phyloP scores from a whole-genome alignment of 1,140 invertebrate genomes.

The Drosophila subpulchrella region DNA sequence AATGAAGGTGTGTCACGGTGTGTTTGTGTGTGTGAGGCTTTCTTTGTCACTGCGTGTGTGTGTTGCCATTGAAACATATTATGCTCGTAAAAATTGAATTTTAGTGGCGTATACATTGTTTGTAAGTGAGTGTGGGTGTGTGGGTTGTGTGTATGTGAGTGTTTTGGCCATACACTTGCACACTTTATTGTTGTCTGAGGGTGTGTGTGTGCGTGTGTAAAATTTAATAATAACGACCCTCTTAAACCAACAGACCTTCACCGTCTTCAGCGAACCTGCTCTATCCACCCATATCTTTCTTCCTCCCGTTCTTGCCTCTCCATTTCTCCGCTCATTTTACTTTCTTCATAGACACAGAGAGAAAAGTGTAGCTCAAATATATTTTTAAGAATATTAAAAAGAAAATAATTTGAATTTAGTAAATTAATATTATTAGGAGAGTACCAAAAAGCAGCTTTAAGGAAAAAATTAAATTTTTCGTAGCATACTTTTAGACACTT shows the following conservation, averaged over 20 bases:
- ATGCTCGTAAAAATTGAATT: slow-evolving; percentile 82
- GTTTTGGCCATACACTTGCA: slow-evolving; percentile 70
- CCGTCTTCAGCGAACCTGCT: slow-evolving; percentile 41
- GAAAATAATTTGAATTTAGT: background rate
- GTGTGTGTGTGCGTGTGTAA: slow-evolving; percentile 60
- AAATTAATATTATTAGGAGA: too few species aligned
- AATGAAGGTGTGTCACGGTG: slow-evolving; percentile 26
- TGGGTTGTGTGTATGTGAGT: slow-evolving; percentile 15
- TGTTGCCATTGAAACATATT: slow-evolving; percentile 82
- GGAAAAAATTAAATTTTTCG: too few species aligned
- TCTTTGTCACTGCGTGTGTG: slow-evolving; percentile 44
- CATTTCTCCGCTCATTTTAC: slow-evolving; percentile 6
- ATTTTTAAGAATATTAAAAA: too few species aligned
- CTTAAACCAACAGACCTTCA: slow-evolving; percentile 66
- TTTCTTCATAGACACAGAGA: slow-evolving; percentile 6
- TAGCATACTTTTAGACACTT: too few species aligned
- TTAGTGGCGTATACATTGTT: slow-evolving; percentile 67
- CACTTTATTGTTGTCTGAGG: slow-evolving; percentile 65
- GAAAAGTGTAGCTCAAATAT: background rate
- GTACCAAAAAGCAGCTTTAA: too few species aligned
- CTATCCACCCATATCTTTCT: slow-evolving; percentile 38
- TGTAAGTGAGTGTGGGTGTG: slow-evolving; percentile 9
- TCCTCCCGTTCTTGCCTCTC: background rate
- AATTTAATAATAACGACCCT: slow-evolving; percentile 82
- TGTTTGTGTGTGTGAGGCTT: slow-evolving; percentile 3